phyloP scores from a whole-genome alignment of 2,113 vertebrate genomes.

The Okapia johnstoni region DNA sequence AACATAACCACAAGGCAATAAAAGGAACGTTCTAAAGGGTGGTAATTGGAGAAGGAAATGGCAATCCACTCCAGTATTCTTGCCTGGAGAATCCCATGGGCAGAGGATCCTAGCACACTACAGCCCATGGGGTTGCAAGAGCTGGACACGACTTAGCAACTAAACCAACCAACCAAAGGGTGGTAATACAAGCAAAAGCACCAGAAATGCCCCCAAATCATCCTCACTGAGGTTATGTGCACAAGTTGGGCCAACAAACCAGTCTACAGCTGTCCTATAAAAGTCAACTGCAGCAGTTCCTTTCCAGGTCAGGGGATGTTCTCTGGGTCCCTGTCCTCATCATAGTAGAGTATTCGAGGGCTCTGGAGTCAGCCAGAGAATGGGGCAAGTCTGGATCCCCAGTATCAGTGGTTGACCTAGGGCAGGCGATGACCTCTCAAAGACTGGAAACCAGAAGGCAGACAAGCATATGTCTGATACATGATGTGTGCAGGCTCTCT shows the following conservation, averaged over 20 bases:
- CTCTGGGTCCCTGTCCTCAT: background rate
- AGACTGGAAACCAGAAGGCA: background rate
- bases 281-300: background rate
- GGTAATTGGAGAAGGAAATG: background rate
- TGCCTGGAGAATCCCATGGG: background rate
- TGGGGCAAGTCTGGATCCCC: background rate
- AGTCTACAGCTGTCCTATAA: background rate
- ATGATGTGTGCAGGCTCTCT: background rate
- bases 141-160: background rate
- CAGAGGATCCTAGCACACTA: background rate
- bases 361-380: background rate
- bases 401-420: background rate
- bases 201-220: background rate
- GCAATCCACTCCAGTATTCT: background rate
- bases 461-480: background rate
- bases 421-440: too few species aligned
- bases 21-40: background rate
- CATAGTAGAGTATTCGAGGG: background rate
- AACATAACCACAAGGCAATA: background rate
- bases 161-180: background rate
- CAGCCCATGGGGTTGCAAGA: background rate
- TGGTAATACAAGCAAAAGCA: background rate
- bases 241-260: background rate
- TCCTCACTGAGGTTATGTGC: background rate
- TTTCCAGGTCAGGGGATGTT: background rate